Conservation (phyloP, 2,113 vertebrate genomes). For the Rhizomys pruinosus region DNA sequence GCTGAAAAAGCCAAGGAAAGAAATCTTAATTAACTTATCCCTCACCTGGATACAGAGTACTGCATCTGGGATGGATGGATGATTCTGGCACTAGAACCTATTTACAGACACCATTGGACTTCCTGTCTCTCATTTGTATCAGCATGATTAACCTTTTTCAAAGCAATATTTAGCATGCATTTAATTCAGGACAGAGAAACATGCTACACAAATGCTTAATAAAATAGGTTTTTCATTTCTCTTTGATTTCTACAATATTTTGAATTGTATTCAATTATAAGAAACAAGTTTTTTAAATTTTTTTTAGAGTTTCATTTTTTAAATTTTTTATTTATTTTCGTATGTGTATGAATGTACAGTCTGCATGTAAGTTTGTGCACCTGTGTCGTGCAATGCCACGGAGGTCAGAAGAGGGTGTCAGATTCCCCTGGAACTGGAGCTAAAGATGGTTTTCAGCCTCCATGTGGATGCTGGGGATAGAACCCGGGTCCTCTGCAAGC, state of each 20-base stretch:
- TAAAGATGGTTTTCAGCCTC: too few relatives aligned
- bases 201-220: not conserved
- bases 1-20: slow-evolving; percentile 19
- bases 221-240: slow-evolving; percentile 15
- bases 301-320: too few relatives aligned
- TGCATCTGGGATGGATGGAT: not conserved
- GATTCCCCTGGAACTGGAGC: too few relatives aligned
- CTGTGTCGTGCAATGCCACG: too few relatives aligned
- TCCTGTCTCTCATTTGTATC: not conserved
- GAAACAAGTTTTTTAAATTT: too few relatives aligned
- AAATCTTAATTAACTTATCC: not conserved
- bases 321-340: too few relatives aligned
- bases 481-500: too few relatives aligned
- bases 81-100: not conserved
- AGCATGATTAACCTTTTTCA: not conserved
- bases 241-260: slow-evolving; percentile 27
- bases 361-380: too few relatives aligned
- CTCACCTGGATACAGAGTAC: not conserved
- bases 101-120: not conserved
- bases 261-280: not conserved
- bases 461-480: too few relatives aligned
- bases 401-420: too few relatives aligned
- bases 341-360: too few relatives aligned
- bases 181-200: not conserved
- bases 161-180: not conserved